Evolutionary conservation across 2,888 invertebrate species (phyloP).

Genomic region (Scaptomyza polygonia): DNA sequence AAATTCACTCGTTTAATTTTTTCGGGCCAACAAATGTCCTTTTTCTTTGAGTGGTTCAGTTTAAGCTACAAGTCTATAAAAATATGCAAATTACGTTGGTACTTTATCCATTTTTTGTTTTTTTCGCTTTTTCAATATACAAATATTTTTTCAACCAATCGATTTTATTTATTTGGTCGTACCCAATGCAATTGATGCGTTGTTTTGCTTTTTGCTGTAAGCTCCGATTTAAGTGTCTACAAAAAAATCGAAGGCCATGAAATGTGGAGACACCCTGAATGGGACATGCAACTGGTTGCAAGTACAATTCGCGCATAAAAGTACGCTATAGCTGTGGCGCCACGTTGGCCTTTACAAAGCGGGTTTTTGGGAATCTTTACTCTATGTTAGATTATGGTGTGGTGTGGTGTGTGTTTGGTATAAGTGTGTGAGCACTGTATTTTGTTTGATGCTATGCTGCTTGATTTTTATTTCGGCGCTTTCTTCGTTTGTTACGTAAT

Average conservation of each 20-base stretch:
- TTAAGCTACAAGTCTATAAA: constrained; percentile 54
- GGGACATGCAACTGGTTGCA: constrained; percentile 68
- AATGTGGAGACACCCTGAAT: constrained; percentile 19
- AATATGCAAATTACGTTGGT: constrained; percentile 73
- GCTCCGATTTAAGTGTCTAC: constrained; percentile 25
- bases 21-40: not conserved
- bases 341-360: constrained; percentile 7
- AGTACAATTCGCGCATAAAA: constrained; percentile 40
- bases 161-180: constrained; percentile 57
- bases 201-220: constrained; percentile 39
- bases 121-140: constrained; percentile 15
- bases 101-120: constrained; percentile 15
- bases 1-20: constrained; percentile 9
- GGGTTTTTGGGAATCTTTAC: constrained; percentile 8
- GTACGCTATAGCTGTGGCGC: constrained; percentile 26
- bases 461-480: constrained; percentile 71
- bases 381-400: not conserved
- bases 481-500: constrained; percentile 76
- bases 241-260: constrained; percentile 13
- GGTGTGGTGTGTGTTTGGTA: constrained; percentile 18
- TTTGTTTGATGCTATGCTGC: constrained; percentile 53
- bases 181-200: constrained; percentile 47
- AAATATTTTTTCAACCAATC: constrained; percentile 47
- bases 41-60: constrained; percentile 21
- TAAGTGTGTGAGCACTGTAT: constrained; percentile 29